These are phyloP conservation scores for Xestoiulus laeticollis DNA, from an alignment of 2,888 invertebrate species.

Conservation along the genomic window DNA sequence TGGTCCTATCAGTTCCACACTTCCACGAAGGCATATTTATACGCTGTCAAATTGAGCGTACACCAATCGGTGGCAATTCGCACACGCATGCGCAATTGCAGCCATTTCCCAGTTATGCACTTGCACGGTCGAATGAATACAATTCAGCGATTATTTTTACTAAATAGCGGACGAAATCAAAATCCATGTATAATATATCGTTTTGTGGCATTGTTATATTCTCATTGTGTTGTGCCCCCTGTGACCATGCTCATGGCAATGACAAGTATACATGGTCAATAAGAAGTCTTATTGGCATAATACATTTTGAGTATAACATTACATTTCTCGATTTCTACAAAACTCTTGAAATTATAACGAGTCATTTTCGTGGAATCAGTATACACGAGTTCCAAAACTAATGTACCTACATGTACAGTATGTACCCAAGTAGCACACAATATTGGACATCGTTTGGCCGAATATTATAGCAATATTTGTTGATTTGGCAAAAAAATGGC, in stretches of 20 bases:
- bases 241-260: background rate
- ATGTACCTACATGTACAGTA: too few species aligned
- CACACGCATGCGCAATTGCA: background rate
- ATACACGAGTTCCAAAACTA: too few species aligned
- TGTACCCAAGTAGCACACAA: too few species aligned
- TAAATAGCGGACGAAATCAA: background rate
- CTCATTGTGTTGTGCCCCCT: background rate
- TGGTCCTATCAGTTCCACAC: constrained; percentile 33
- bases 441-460: too few species aligned
- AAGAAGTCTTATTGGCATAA: too few species aligned
- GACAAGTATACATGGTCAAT: too few species aligned
- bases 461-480: too few species aligned
- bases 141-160: background rate
- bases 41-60: constrained; percentile 11
- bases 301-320: too few species aligned
- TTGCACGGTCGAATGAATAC: background rate
- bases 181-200: background rate
- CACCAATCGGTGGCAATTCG: background rate
- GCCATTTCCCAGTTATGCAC: background rate
- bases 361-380: too few species aligned
- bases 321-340: too few species aligned
- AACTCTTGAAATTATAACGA: too few species aligned
- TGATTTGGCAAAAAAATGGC: too few species aligned
- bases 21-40: constrained; percentile 22
- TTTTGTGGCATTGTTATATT: background rate